Conservation (phyloP, 1,140 invertebrate species). For the Leptinotarsa undecemlineata region DNA sequence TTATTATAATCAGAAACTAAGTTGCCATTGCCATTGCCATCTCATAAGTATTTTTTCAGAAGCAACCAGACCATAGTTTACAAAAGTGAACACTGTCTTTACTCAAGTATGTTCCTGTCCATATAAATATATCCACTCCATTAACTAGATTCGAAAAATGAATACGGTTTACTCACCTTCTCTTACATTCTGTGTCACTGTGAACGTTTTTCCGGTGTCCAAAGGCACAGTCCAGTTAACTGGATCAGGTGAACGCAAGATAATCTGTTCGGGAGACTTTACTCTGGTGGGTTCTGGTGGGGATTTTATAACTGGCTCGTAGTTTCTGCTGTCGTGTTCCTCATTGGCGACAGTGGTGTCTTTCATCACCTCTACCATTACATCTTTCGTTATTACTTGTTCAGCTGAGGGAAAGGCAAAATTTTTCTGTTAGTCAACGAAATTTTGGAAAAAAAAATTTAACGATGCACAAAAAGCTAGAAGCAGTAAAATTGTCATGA, state of each 20-base stretch:
- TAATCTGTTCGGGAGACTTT: conserved; percentile 89
- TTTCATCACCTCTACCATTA: conserved; percentile 34
- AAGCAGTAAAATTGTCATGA: too few species aligned
- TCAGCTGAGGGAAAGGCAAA: conserved; percentile 32
- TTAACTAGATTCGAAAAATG: too few species aligned
- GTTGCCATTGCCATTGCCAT: too few species aligned
- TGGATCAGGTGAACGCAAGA: conserved; percentile 87
- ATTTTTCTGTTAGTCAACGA: too few species aligned
- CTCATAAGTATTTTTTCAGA: too few species aligned
- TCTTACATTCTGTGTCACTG: conserved; percentile 87
- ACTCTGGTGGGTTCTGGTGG: conserved; percentile 89
- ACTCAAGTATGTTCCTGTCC: too few species aligned
- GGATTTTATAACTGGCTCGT: conserved; percentile 81
- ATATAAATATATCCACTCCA: too few species aligned
- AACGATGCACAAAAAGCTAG: too few species aligned
- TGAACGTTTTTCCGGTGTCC: conserved; percentile 90
- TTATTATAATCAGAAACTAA: too few species aligned
- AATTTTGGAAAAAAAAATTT: too few species aligned
- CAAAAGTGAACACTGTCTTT: too few species aligned
- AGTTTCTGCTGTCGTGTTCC: conserved; percentile 55
- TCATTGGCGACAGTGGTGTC: conserved; percentile 59
- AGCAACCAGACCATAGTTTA: too few species aligned
- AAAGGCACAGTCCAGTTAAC: conserved; percentile 93
- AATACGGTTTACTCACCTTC: conserved; percentile 65
- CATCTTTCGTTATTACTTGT: conserved; percentile 41